Evolutionary conservation across 2,888 invertebrate species (phyloP).

Genomic region (Phyto melanocephala): DNA sequence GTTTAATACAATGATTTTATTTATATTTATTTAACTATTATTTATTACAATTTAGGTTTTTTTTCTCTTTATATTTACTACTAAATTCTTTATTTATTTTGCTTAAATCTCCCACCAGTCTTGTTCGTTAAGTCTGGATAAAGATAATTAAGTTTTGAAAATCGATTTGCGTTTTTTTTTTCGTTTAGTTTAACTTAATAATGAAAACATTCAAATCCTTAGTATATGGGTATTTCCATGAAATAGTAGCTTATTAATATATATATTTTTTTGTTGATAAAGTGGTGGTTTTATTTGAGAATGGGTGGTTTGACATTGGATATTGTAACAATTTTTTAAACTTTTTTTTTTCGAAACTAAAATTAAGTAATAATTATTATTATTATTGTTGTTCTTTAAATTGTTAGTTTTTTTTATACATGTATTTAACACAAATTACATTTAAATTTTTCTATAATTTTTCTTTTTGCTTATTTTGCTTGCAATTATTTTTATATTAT

Average conservation of each 20-base stretch:
- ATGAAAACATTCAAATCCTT: conserved; percentile 1
- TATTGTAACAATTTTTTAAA: conserved; percentile 24
- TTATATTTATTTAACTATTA: conserved; percentile 22
- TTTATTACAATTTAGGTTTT: conserved; percentile 16
- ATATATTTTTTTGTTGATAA: not conserved
- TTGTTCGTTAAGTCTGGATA: not conserved
- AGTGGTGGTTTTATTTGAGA: conserved; percentile 36
- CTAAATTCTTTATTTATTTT: not conserved
- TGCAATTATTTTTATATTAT: too few species aligned
- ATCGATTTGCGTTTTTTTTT: too few species aligned
- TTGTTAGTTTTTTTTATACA: conserved; percentile 5
- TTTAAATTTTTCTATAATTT: conserved; percentile 20
- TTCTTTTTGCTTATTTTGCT: not conserved
- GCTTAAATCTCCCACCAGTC: not conserved
- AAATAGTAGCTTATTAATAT: not conserved
- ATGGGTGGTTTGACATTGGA: conserved; percentile 26
- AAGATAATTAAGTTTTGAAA: too few species aligned
- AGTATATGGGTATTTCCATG: conserved; percentile 33
- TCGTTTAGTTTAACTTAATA: too few species aligned
- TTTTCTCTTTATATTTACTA: not conserved
- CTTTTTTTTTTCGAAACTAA: not conserved
- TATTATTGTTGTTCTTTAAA: too few species aligned
- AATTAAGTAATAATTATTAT: not conserved
- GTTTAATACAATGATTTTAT: too few species aligned
- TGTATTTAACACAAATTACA: conserved; percentile 56